Evolutionary conservation across 1,140 invertebrate species (phyloP).

Genomic region (Papilio dardanus): DNA sequence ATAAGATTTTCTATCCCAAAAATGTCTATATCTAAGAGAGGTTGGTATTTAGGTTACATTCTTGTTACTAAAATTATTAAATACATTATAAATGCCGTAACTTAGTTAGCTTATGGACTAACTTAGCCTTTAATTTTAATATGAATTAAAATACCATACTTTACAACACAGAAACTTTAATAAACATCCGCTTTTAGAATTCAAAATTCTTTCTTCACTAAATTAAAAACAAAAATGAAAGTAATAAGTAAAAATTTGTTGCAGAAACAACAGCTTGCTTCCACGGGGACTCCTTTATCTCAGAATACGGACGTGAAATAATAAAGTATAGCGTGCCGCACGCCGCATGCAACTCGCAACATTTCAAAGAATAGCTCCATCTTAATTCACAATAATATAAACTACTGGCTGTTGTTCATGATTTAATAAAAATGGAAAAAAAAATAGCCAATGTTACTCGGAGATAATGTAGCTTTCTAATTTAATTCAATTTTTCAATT

Average conservation of each 20-base stretch:
- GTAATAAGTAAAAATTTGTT: neutral
- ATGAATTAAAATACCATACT: no score
- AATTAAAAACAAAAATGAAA: neutral
- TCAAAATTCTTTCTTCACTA: neutral
- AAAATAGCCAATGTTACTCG: no score
- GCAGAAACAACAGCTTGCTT: neutral
- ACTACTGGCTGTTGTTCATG: no score
- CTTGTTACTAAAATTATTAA: neutral
- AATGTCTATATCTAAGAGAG: neutral
- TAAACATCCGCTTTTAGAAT: neutral
- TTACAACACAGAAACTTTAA: no score
- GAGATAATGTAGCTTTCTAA: no score
- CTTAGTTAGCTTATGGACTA: neutral
- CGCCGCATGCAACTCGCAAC: neutral
- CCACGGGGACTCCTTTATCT: neutral
- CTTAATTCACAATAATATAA: neutral
- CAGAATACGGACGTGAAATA: slow-evolving; percentile 6
- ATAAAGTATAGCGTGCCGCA: neutral
- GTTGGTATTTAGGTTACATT: neutral
- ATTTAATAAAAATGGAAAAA: no score
- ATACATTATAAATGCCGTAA: neutral
- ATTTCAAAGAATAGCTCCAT: neutral
- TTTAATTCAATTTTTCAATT: no score
- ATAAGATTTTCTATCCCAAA: neutral
- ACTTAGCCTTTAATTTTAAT: no score